Evolutionary conservation across 2,113 vertebrate species (phyloP).

Genomic region (Ageneiosus marmoratus): DNA sequence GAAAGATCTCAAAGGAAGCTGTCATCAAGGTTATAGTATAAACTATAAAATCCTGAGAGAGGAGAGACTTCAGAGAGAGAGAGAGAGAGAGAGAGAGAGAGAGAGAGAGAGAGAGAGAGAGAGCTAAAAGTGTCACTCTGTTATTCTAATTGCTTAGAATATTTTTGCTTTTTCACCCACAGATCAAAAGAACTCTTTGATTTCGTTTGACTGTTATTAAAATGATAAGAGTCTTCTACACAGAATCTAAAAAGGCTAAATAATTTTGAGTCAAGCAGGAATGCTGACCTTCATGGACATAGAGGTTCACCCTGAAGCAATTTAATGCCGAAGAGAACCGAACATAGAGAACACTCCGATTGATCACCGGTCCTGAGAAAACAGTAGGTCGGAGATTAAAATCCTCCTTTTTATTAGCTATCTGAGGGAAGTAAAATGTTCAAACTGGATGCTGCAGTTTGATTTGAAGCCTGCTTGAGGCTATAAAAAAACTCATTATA

Average conservation of each 20-base stretch:
- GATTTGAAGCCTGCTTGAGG: slow-evolving; percentile 13
- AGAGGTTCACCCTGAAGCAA: slow-evolving; percentile 31
- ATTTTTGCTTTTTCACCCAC: slow-evolving; percentile 15
- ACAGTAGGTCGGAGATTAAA: slow-evolving; percentile 33
- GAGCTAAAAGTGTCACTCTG: slow-evolving; percentile 8
- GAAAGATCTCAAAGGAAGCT: slow-evolving; percentile 20
- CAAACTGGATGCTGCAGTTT: slow-evolving; percentile 14
- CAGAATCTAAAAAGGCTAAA: not conserved
- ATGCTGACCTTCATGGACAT: slow-evolving; percentile 26
- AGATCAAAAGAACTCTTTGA: slow-evolving; percentile 20
- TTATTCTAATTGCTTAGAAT: slow-evolving; percentile 15
- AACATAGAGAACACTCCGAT: slow-evolving; percentile 13
- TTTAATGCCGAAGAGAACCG: slow-evolving; percentile 23
- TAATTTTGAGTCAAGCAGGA: not conserved
- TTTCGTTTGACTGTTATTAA: slow-evolving; percentile 8
- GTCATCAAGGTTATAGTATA: slow-evolving; percentile 23
- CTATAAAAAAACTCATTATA: not conserved
- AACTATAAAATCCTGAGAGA: slow-evolving; percentile 26
- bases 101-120: not conserved
- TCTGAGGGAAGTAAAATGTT: slow-evolving; percentile 14
- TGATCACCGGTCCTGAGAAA: slow-evolving; percentile 25
- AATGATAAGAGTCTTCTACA: not conserved
- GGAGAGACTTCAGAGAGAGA: slow-evolving; percentile 5
- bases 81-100: not conserved
- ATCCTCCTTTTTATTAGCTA: slow-evolving; percentile 24